Evolutionary conservation across 1,140 invertebrate genomes (phyloP).

Genomic region (Drosophila pseudoananassae): DNA sequence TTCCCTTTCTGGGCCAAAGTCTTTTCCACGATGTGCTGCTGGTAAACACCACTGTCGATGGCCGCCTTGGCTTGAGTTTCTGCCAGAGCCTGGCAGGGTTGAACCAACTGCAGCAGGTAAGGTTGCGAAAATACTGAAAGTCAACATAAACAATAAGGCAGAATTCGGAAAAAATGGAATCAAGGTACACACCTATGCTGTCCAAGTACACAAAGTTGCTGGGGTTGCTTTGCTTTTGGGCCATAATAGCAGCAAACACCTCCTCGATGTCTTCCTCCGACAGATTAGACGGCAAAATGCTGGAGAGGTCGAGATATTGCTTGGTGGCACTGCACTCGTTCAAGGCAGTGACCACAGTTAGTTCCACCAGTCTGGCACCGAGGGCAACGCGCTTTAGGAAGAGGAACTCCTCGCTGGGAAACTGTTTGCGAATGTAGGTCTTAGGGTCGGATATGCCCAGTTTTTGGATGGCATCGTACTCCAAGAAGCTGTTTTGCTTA

Average conservation of each 20-base stretch:
- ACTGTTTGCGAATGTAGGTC: slow-evolving; percentile 91
- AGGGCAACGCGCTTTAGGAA: slow-evolving; percentile 92
- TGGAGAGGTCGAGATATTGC: slow-evolving; percentile 92
- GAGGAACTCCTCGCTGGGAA: slow-evolving; percentile 89
- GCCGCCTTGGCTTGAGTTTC: slow-evolving; percentile 90
- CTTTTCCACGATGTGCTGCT: slow-evolving; percentile 87
- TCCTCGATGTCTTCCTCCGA: slow-evolving; percentile 90
- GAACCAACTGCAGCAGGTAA: slow-evolving; percentile 89
- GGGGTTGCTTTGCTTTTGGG: slow-evolving; percentile 84
- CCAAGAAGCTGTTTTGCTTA: slow-evolving; percentile 97
- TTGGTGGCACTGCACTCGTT: slow-evolving; percentile 92
- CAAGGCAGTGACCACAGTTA: slow-evolving; percentile 87
- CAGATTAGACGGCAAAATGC: slow-evolving; percentile 92
- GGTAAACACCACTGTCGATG: slow-evolving; percentile 88
- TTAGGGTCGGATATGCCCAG: slow-evolving; percentile 95
- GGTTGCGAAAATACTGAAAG: slow-evolving; percentile 86
- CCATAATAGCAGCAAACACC: slow-evolving; percentile 88
- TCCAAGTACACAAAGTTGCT: slow-evolving; percentile 85
- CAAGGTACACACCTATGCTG: slow-evolving; percentile 84
- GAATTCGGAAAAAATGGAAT: neutral
- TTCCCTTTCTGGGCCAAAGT: slow-evolving; percentile 84
- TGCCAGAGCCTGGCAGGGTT: slow-evolving; percentile 89
- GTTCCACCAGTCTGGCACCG: slow-evolving; percentile 84
- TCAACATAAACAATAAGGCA: slow-evolving; percentile 1
- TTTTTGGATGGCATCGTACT: slow-evolving; percentile 95